Evolutionary conservation across 23 tunicate species (phyloP).

Genomic region (Aplidium turbinatum): DNA sequence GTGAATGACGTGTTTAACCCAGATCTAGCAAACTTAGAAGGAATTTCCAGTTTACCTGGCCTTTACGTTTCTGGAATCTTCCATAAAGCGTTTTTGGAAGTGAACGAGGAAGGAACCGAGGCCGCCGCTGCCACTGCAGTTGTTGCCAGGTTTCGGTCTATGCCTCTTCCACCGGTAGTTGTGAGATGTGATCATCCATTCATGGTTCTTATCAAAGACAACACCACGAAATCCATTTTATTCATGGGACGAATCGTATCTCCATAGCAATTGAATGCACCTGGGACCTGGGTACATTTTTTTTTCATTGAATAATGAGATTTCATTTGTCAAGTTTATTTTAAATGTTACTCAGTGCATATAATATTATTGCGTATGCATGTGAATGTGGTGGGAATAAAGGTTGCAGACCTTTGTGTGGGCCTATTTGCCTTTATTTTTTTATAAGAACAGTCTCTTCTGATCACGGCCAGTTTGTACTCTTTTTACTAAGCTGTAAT

Average conservation of each 20-base stretch:
- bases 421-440: too few relatives aligned
- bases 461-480: too few relatives aligned
- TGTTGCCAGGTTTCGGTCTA: constrained; percentile 21
- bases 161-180: neutral
- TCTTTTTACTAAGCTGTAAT: too few relatives aligned
- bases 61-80: constrained; percentile 44
- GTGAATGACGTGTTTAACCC: constrained; percentile 41
- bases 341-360: too few relatives aligned
- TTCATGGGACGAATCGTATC: constrained; percentile 50
- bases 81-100: constrained; percentile 85
- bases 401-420: too few relatives aligned
- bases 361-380: too few relatives aligned
- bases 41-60: constrained; percentile 38
- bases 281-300: too few relatives aligned
- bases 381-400: too few relatives aligned
- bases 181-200: constrained; percentile 87
- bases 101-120: constrained; percentile 89
- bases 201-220: constrained; percentile 65
- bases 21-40: constrained; percentile 34
- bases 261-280: too few relatives aligned
- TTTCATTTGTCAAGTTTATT: too few relatives aligned
- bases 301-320: too few relatives aligned
- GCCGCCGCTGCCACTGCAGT: constrained; percentile 94
- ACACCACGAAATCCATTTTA: constrained; percentile 50
- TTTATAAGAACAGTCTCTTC: too few relatives aligned